These are phyloP conservation scores for Choreutis nemorana DNA, from an alignment of 2,888 invertebrate species.

Conservation along the genomic window DNA sequence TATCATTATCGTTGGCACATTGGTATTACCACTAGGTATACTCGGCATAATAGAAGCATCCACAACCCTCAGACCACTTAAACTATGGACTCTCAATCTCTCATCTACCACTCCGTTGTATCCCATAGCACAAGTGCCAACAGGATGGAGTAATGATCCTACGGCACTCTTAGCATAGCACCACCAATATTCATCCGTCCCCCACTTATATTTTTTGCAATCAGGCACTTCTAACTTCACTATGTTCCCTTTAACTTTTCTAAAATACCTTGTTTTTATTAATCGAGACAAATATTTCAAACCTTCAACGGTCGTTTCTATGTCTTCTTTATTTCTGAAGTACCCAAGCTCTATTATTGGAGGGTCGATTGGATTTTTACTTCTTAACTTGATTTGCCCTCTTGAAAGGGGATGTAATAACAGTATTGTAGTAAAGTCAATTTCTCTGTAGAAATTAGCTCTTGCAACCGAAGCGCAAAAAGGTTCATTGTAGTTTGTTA, in stretches of 20 bases:
- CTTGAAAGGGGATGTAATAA: conserved; percentile 38
- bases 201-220: conserved; percentile 55
- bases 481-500: conserved; percentile 20
- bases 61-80: conserved; percentile 32
- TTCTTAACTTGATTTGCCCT: conserved; percentile 34
- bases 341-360: conserved; percentile 39
- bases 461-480: conserved; percentile 26
- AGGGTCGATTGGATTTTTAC: conserved; percentile 30
- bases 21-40: conserved; percentile 45
- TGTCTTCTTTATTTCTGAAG: conserved; percentile 28
- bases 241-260: conserved; percentile 23
- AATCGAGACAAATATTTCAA: conserved; percentile 28
- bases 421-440: conserved; percentile 23
- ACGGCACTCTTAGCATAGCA: conserved; percentile 67
- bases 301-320: conserved; percentile 23
- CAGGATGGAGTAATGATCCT: conserved; percentile 68
- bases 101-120: conserved; percentile 39
- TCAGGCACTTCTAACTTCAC: conserved; percentile 42
- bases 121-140: conserved; percentile 52
- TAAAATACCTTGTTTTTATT: conserved; percentile 31
- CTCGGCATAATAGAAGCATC: conserved; percentile 48
- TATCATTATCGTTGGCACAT: conserved; percentile 49
- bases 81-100: conserved; percentile 30
- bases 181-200: conserved; percentile 68
- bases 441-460: conserved; percentile 27